Percentiles rank a stretch among this genome's conserved stretches.
Evolutionary conservation across 2,888 invertebrate species (phyloP).

Genomic region (Lordiphosa andalusiaca): DNA sequence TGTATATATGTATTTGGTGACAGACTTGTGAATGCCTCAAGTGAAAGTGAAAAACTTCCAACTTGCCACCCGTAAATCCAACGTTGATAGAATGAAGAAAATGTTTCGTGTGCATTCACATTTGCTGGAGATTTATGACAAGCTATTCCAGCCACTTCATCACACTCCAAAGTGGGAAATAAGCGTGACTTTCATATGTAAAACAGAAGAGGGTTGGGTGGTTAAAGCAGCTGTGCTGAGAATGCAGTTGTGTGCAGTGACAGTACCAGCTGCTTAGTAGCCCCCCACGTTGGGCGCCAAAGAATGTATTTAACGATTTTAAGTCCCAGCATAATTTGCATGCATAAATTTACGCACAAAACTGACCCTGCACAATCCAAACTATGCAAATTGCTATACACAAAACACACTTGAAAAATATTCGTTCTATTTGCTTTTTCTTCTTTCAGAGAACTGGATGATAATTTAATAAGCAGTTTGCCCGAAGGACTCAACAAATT

Average conservation of each 20-base stretch:
- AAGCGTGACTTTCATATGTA: slow-evolving; percentile 12
- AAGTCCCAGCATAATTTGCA: too few species aligned
- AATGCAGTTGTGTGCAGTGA: slow-evolving; percentile 2
- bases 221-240: slow-evolving; percentile 14
- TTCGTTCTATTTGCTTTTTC: slow-evolving; percentile 20
- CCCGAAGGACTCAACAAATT: slow-evolving; percentile 88
- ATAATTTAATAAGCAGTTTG: slow-evolving; percentile 87
- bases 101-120: slow-evolving; percentile 56
- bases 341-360: too few species aligned
- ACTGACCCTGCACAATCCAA: too few species aligned
- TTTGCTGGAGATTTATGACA: slow-evolving; percentile 56
- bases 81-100: slow-evolving; percentile 45
- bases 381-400: slow-evolving; percentile 38
- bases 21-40: slow-evolving; percentile 58
- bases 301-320: background rate
- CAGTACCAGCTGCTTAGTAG: slow-evolving; percentile 5
- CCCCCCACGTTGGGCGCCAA: slow-evolving; percentile 15
- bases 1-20: slow-evolving; percentile 60
- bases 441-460: slow-evolving; percentile 86
- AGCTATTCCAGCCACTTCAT: slow-evolving; percentile 12
- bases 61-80: slow-evolving; percentile 61
- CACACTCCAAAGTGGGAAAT: slow-evolving; percentile 2
- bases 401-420: slow-evolving; percentile 14
- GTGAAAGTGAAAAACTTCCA: slow-evolving; percentile 70
- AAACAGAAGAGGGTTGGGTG: background rate